Base-by-base conservation (phyloP, 2,888 invertebrate species). In the Clunio marinus region DNA sequence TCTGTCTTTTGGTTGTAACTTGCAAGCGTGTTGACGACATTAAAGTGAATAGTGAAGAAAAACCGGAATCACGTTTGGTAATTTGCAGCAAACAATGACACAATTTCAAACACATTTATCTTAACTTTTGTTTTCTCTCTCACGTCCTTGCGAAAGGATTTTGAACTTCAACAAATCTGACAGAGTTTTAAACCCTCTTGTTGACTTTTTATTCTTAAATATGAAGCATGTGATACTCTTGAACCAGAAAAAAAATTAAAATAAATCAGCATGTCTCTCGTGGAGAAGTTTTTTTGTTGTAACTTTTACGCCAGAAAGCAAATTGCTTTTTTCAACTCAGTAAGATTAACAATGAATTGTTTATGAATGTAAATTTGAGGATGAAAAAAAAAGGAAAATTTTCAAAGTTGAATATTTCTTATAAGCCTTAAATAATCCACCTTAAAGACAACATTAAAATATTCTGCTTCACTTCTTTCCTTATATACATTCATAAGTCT, bases 351-450 rank as follows among this genome's bases (percentile, higher is more conserved):
- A n/a, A n/a, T n/a, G n/a, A n/a, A n/a, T n/a, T n/a, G n/a, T n/a
- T n/a, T n/a, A n/a, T n/a, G n/a, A n/a, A n/a, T n/a, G n/a, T n/a
- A n/a, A n/a, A n/a, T 41, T 41, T 10, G 2, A 15, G n/a, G 2
- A 41, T 46, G 45, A 20, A 46, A 60, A 25, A 46, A 25, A 15
- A 25, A 20, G n/a, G 37, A 35, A 62, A 8, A 13, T 5, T 20
- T 59, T 32, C 4, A 32, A 13, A 41, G 41, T n/a, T 13, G 51
- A 17, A 51, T 17, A 20, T 17, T 22, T 20, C 22, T 63, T 27
- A n/a, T 13, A 8, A 10, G 63, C 17, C 63, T 63, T 46, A 63
- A 46, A 63, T 46, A 46, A 63, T 63, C 63, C 22, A 60, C 22
- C 41, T 15, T 20, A 51, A 17, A 32, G 17, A 59, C 20, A 59